Conservation (phyloP, 2,797 vertebrate species). For the Premnoplex brunnescens region DNA sequence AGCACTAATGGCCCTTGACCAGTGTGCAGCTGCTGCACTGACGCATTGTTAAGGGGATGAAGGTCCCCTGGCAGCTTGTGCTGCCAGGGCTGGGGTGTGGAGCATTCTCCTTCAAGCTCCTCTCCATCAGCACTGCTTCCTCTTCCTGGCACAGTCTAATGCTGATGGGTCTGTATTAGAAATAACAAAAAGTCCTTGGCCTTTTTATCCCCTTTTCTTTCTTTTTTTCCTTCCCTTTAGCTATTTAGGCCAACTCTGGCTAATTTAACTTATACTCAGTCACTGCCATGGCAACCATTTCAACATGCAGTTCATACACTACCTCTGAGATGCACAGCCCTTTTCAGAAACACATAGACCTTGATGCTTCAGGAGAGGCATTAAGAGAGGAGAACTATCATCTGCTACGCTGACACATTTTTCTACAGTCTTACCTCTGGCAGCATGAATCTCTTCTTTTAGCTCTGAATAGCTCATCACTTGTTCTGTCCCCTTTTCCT, state of each 20-base stretch:
- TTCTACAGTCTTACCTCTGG: constrained; percentile 40
- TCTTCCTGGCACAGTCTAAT: background rate
- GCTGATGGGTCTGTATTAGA: background rate
- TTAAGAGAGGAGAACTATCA: constrained; percentile 34
- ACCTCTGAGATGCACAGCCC: constrained; percentile 9
- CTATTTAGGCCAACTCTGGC: constrained; percentile 46
- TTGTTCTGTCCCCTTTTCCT: constrained; percentile 34
- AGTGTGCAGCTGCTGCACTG: background rate
- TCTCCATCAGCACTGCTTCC: background rate
- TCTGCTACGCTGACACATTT: constrained; percentile 56
- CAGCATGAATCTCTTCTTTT: constrained; percentile 34
- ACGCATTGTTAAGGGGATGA: rapidly evolving
- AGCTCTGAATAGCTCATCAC: constrained; percentile 46
- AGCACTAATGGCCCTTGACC: background rate
- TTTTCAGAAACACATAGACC: constrained; percentile 43
- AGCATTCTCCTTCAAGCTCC: background rate
- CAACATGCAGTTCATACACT: background rate
- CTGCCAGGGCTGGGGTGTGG: background rate
- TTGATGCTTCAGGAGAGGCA: constrained; percentile 53
- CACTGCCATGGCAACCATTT: constrained; percentile 47
- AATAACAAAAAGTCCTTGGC: constrained; percentile 40
- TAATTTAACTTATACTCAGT: constrained; percentile 27
- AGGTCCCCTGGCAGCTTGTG: background rate
- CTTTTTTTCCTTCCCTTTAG: constrained; percentile 33
- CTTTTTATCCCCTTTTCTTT: background rate